Evolutionary conservation across 2,888 invertebrate species (phyloP), one percentile per base, ranked within the genome.

Genomic region (Zhengitettix transpicula): DNA sequence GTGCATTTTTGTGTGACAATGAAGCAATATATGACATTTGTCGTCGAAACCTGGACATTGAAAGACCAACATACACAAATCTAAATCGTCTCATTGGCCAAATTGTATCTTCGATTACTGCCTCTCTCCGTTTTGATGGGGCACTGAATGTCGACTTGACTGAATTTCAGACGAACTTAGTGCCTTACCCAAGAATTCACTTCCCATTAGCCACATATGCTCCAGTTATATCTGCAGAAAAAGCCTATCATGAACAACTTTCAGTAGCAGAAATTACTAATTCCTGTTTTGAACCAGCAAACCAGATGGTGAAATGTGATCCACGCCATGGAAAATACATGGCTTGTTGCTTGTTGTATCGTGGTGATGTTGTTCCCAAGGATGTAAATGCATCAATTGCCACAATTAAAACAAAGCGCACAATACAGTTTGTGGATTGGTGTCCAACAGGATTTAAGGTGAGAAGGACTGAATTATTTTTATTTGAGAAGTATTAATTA

Each of bases 1-100:
- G 94, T 71, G 88, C 91, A 93, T 53, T 53, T 17, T 17, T 53
- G 53, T 16, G 16, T 1, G 53, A 53, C 17, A 53, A 53, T 28
- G 53, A 95, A 71, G 94, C 95, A 14, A 85, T 94, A 68, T 92
- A 93, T 71, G 92, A 94, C 69, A 92, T 95, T 67, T 94, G 94
- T 74, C 79, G 89, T 61, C 80, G 87, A 63, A 87, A 87, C 67
- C 77, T 95, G 57, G 85, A 86, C 66, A 89, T 94, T 63, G n/a
- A 8, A 12, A 28, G 17, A 9, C 53, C 53, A n/a, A 53, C 53
- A 11, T 53, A 53, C 17, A 17, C 28, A 14, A 53, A 53, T 28
- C 53, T 53, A 12, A 53, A 53, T 53, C 53, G 53, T 28, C 16
- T 53, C 17, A 53, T 53, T 53, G 53, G 53, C 7, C 53, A 53